Evolutionary conservation across 2,888 invertebrate genomes (phyloP).

Genomic region (Ganaspis brasiliensis): DNA sequence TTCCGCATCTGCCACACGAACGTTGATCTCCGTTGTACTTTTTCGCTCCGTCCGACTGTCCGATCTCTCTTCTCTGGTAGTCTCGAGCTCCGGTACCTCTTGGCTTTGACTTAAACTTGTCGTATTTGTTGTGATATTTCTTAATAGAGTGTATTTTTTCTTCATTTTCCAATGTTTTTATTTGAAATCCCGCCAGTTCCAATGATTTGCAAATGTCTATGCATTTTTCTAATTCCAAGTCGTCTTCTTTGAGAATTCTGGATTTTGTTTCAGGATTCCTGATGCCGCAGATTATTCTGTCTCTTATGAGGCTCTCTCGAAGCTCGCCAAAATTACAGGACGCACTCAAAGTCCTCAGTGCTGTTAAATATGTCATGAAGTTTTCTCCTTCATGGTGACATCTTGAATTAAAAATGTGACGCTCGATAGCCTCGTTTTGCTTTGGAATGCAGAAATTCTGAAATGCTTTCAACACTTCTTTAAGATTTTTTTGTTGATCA

Average conservation of each 20-base stretch:
- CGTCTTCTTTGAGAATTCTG: constrained; percentile 57
- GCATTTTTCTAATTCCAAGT: constrained; percentile 53
- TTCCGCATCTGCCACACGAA: constrained; percentile 51
- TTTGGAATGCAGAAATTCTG: no score
- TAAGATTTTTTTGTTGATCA: constrained; percentile 52
- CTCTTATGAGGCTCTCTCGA: constrained; percentile 61
- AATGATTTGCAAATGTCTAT: constrained; percentile 54
- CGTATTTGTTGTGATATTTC: no score
- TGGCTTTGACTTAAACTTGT: no score
- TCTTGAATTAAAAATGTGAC: constrained; percentile 59
- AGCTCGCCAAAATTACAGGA: constrained; percentile 59
- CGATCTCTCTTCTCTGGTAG: no score
- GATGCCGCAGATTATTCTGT: constrained; percentile 60
- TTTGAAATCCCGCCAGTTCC: constrained; percentile 54
- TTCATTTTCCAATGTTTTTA: constrained; percentile 44
- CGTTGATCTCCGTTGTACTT: background rate
- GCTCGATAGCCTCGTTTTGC: constrained; percentile 33
- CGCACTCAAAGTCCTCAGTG: constrained; percentile 58
- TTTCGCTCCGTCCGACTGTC: no score
- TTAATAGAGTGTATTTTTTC: constrained; percentile 1
- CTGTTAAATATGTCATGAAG: constrained; percentile 60
- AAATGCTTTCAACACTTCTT: background rate
- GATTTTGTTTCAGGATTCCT: constrained; percentile 55
- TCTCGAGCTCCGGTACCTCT: no score
- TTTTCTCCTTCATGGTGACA: constrained; percentile 52